These are phyloP conservation scores for Agelastica alni DNA, from an alignment of 2,888 invertebrate species.

Conservation along the genomic window DNA sequence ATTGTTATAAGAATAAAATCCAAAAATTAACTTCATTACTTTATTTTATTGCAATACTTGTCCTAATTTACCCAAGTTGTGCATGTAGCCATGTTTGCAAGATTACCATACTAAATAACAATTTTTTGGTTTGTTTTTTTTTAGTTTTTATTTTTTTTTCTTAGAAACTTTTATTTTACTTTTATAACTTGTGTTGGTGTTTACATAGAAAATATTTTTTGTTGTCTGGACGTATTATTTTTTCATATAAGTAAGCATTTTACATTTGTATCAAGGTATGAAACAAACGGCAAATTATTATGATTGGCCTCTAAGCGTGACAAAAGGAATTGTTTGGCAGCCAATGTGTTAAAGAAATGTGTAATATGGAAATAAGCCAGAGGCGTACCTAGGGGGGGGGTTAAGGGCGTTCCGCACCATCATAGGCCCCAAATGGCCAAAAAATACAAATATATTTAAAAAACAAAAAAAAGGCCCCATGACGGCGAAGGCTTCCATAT, in stretches of 20 bases:
- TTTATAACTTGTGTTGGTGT: not conserved
- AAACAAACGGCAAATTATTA: not conserved
- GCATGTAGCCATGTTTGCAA: not conserved
- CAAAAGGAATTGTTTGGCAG: not conserved
- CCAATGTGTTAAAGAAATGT: not conserved
- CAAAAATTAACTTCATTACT: not conserved
- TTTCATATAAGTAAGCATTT: not conserved
- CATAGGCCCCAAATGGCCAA: too few relatives aligned
- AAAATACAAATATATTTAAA: too few relatives aligned
- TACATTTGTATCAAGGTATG: not conserved
- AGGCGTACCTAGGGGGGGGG: too few relatives aligned
- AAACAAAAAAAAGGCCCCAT: too few relatives aligned
- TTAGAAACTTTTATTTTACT: not conserved
- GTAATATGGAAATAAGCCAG: too few relatives aligned
- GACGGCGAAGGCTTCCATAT: too few relatives aligned
- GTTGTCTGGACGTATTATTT: not conserved
- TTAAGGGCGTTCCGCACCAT: too few relatives aligned
- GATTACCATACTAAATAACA: not conserved
- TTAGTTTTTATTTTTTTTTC: too few relatives aligned
- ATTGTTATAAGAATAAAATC: not conserved
- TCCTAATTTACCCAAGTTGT: not conserved
- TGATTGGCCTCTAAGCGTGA: not conserved
- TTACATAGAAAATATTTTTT: too few relatives aligned
- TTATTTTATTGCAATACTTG: not conserved
- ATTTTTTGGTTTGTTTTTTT: not conserved